These are phyloP conservation scores for Eriosoma lanigerum DNA, from an alignment of 1,140 invertebrate genomes.

Conservation along the genomic window DNA sequence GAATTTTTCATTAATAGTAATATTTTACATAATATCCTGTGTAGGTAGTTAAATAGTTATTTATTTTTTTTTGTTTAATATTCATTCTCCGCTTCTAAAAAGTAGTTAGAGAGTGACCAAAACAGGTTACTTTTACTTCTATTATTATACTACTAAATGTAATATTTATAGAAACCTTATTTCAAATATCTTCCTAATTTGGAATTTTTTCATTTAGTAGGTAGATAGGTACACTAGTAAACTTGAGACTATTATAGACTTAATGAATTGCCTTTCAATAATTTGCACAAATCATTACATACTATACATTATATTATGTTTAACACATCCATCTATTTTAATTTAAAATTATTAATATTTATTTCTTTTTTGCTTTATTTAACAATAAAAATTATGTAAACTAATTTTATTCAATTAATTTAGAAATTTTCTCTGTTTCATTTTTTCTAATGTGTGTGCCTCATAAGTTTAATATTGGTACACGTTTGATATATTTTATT, in stretches of 20 bases:
- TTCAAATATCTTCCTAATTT: background rate
- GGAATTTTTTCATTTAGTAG: background rate
- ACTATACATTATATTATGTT: background rate
- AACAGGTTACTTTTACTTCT: conserved; percentile 13
- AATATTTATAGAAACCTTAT: conserved; percentile 4
- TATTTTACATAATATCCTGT: background rate
- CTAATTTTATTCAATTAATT: too few species aligned
- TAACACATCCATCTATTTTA: background rate
- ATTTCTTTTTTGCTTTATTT: too few species aligned
- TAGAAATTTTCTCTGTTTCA: too few species aligned
- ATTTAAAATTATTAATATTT: too few species aligned
- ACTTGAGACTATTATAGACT: background rate
- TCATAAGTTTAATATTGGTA: too few species aligned
- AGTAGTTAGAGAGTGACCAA: conserved; percentile 9
- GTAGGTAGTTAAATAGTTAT: background rate
- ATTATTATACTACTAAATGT: conserved; percentile 10
- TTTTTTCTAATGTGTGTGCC: too few species aligned
- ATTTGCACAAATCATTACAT: background rate
- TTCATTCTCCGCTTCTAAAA: conserved; percentile 19
- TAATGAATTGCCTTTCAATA: background rate
- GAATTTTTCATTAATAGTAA: background rate
- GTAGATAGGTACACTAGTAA: too few species aligned
- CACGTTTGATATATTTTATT: conserved; percentile 5
- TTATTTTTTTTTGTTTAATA: background rate
- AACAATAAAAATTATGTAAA: too few species aligned